Percentiles rank a stretch among this genome's conserved stretches.
Conservation (phyloP, 2,888 invertebrate genomes). For the Calameuta idolon region DNA sequence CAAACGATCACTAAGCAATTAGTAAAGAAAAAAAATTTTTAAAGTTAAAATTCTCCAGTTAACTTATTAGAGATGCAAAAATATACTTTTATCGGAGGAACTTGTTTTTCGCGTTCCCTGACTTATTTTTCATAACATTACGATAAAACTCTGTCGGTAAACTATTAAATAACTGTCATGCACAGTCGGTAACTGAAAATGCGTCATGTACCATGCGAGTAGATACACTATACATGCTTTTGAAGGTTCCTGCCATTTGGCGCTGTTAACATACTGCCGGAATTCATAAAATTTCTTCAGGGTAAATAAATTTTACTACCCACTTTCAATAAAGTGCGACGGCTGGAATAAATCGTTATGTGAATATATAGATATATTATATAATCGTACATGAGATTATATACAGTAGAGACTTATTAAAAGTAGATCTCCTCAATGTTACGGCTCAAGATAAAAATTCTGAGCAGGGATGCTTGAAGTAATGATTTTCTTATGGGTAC, state of each 20-base stretch:
- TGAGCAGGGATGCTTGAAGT: neutral
- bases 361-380: neutral
- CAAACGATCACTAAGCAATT: no score
- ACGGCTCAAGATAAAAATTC: neutral
- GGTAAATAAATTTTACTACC: neutral
- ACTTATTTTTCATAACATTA: no score
- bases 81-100: no score
- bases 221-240: no score
- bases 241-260: neutral
- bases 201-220: no score
- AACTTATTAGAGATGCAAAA: no score
- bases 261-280: neutral
- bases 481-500: neutral
- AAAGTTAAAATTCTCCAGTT: no score
- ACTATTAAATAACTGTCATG: neutral
- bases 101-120: no score
- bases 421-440: neutral
- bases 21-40: no score
- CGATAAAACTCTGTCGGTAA: neutral
- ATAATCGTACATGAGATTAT: neutral
- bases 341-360: neutral
- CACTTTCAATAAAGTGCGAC: neutral
- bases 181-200: neutral
- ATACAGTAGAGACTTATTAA: neutral
- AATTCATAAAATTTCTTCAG: neutral